Conservation (phyloP, 2,113 vertebrate genomes). For the Dascyllus trimaculatus region DNA sequence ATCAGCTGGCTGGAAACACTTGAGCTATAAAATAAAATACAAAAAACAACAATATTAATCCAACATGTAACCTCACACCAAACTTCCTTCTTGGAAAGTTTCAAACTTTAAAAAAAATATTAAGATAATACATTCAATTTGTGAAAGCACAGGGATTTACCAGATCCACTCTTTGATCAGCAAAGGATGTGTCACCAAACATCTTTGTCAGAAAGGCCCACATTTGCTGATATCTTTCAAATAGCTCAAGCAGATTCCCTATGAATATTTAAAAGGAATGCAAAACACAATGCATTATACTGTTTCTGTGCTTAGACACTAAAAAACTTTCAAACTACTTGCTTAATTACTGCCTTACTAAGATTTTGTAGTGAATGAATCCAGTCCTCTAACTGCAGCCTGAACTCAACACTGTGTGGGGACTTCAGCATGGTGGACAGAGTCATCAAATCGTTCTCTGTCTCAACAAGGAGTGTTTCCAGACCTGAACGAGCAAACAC, state of each 20-base stretch:
- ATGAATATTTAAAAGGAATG: constrained; percentile 11
- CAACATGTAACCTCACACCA: neutral
- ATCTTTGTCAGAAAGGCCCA: constrained; percentile 88
- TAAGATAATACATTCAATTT: neutral
- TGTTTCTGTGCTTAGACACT: neutral
- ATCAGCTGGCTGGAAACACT: constrained; percentile 83
- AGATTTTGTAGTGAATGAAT: constrained; percentile 79
- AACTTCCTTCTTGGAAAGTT: no score
- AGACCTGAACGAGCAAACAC: constrained; percentile 74
- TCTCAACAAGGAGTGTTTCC: constrained; percentile 73
- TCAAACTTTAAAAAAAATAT: no score
- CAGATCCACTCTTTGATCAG: constrained; percentile 76
- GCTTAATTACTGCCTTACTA: constrained; percentile 73
- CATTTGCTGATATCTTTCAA: constrained; percentile 85
- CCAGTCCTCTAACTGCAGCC: constrained; percentile 80
- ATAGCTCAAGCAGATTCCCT: constrained; percentile 83
- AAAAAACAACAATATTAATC: constrained; percentile 1
- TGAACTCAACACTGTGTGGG: constrained; percentile 75
- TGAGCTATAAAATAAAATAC: constrained; percentile 66
- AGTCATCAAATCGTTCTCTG: constrained; percentile 82
- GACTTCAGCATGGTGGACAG: constrained; percentile 84
- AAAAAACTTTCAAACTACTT: neutral
- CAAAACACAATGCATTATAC: neutral
- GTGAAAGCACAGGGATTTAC: constrained; percentile 70
- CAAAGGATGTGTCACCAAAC: constrained; percentile 80